phyloP scores from a whole-genome alignment of 2,797 vertebrate genomes.

The Emys orbicularis region DNA sequence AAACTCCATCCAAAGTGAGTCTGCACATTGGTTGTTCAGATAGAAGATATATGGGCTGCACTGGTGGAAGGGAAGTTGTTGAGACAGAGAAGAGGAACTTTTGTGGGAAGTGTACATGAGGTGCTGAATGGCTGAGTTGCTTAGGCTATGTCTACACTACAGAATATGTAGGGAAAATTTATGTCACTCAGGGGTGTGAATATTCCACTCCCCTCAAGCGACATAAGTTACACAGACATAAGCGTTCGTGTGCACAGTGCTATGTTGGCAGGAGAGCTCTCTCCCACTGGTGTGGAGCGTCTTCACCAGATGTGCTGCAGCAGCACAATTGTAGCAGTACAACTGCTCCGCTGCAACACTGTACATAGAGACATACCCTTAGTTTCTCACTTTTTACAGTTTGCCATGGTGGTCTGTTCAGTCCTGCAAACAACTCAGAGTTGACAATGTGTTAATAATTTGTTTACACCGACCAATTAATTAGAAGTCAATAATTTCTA shows the following conservation, averaged over 20 bases:
- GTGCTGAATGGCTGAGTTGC: background rate
- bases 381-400: background rate
- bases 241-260: no score
- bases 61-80: background rate
- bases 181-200: no score
- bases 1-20: background rate
- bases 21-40: background rate
- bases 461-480: background rate
- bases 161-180: no score
- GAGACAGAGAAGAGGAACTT: background rate
- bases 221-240: no score
- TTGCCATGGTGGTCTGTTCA: slow-evolving; percentile 2
- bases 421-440: background rate
- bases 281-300: no score
- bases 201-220: no score
- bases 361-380: no score
- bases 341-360: no score
- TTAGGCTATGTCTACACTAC: no score
- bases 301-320: no score
- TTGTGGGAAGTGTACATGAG: background rate
- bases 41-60: background rate
- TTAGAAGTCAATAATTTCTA: background rate
- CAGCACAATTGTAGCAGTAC: no score
- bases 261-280: no score
- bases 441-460: slow-evolving; percentile 14